Evolutionary conservation across 2,888 invertebrate species (phyloP).

Genomic region (Athalia circularis): DNA sequence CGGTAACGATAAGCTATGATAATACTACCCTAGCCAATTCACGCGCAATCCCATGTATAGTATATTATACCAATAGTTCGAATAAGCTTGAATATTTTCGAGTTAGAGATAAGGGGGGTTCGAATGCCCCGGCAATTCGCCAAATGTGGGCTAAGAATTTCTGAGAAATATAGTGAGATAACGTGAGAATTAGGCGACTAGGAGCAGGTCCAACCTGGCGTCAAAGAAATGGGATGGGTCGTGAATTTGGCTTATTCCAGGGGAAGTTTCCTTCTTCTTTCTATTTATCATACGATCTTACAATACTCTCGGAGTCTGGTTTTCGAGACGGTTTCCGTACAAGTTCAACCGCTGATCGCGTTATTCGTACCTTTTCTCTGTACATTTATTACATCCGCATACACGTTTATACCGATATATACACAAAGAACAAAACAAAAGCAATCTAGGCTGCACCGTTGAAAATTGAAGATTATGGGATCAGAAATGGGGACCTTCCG

Average conservation of each 20-base stretch:
- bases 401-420: background rate
- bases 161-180: slow-evolving; percentile 22
- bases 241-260: slow-evolving; percentile 1
- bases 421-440: background rate
- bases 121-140: background rate
- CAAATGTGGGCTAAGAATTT: slow-evolving; percentile 7
- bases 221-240: slow-evolving; percentile 11
- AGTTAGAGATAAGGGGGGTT: background rate
- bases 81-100: too few relatives aligned
- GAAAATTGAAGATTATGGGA: slow-evolving; percentile 3
- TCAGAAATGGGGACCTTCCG: background rate
- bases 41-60: too few relatives aligned
- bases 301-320: background rate
- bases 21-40: too few relatives aligned
- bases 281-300: slow-evolving; percentile 1
- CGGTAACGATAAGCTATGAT: too few relatives aligned
- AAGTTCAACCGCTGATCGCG: background rate
- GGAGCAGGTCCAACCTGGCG: slow-evolving; percentile 9
- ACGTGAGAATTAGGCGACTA: slow-evolving; percentile 1
- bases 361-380: background rate
- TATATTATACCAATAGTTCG: too few relatives aligned
- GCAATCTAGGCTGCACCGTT: background rate
- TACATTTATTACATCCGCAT: too few relatives aligned
- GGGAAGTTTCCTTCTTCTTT: background rate
- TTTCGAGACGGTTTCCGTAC: background rate